Conservation (phyloP, 2,888 invertebrate species). For the Augochlorella aurata region DNA sequence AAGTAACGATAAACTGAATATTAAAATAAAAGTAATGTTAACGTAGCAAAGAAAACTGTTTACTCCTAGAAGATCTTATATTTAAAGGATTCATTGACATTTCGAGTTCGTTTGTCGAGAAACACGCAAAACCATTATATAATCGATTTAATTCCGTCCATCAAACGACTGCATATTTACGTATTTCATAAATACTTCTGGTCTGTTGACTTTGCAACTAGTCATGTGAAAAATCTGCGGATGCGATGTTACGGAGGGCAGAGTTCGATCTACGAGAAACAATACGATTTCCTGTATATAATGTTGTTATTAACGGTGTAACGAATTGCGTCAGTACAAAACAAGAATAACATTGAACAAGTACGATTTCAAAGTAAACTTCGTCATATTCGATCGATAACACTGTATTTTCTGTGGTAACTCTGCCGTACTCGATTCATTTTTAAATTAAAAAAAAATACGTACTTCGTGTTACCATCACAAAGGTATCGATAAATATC, state of each 20-base stretch:
- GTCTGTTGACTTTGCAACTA: conserved; percentile 18
- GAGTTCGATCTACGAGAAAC: neutral
- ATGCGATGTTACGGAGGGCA: neutral
- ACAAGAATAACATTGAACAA: neutral
- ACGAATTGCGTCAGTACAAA: neutral
- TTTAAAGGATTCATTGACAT: neutral
- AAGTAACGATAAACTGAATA: conserved; percentile 5
- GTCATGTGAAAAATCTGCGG: neutral
- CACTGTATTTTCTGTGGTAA: neutral
- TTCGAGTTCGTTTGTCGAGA: conserved; percentile 1
- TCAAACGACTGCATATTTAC: conserved; percentile 16
- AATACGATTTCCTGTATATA: conserved; percentile 10
- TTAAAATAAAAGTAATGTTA: conserved; percentile 6
- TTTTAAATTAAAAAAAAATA: neutral
- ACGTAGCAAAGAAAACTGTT: neutral
- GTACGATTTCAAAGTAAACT: neutral
- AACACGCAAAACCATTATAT: conserved; percentile 15
- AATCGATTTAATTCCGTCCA: conserved; percentile 53
- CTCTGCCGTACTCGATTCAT: neutral
- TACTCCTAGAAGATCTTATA: neutral
- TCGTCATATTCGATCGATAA: neutral
- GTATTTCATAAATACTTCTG: conserved; percentile 10
- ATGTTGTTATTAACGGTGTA: neutral
- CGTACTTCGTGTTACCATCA: neutral
- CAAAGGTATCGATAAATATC: neutral